A percentile compares a stretch with the other conserved stretches of the same genome.
Conservation (phyloP, 2,888 invertebrate genomes). For the Diaperis boleti region DNA sequence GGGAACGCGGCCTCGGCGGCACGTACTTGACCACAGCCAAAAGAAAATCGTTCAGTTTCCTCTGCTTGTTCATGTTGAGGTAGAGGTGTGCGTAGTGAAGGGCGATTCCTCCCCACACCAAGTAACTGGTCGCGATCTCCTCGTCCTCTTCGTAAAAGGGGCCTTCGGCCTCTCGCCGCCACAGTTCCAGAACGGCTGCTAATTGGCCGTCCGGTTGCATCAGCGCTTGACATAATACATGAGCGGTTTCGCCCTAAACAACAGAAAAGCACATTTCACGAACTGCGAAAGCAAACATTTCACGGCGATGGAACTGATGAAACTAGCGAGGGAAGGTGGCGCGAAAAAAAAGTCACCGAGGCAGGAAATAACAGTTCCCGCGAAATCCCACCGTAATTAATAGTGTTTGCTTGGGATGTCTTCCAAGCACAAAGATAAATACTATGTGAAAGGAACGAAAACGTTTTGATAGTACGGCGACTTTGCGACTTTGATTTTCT, state of each 20-base stretch:
- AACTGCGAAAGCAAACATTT: not conserved
- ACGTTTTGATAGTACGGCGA: too few species aligned
- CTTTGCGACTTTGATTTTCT: too few species aligned
- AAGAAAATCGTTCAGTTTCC: conserved; percentile 81
- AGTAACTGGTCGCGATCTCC: conserved; percentile 74
- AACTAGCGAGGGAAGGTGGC: too few species aligned
- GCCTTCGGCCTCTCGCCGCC: conserved; percentile 68
- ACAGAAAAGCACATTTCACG: conserved; percentile 15
- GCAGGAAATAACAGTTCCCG: too few species aligned
- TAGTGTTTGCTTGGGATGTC: too few species aligned
- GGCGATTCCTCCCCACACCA: conserved; percentile 79
- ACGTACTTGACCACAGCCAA: conserved; percentile 85
- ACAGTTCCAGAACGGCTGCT: conserved; percentile 77
- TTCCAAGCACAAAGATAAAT: too few species aligned
- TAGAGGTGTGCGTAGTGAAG: conserved; percentile 79
- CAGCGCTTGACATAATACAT: conserved; percentile 74
- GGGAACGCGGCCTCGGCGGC: not conserved
- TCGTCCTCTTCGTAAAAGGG: conserved; percentile 77
- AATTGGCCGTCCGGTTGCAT: conserved; percentile 74
- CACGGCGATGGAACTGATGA: too few species aligned
- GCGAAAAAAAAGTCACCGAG: too few species aligned
- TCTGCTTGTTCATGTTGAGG: conserved; percentile 77
- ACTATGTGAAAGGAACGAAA: too few species aligned
- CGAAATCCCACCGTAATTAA: too few species aligned
- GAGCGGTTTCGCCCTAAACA: conserved; percentile 58